Evolutionary conservation across 2,888 invertebrate species (phyloP).

Genomic region (Cerastoderma edule): DNA sequence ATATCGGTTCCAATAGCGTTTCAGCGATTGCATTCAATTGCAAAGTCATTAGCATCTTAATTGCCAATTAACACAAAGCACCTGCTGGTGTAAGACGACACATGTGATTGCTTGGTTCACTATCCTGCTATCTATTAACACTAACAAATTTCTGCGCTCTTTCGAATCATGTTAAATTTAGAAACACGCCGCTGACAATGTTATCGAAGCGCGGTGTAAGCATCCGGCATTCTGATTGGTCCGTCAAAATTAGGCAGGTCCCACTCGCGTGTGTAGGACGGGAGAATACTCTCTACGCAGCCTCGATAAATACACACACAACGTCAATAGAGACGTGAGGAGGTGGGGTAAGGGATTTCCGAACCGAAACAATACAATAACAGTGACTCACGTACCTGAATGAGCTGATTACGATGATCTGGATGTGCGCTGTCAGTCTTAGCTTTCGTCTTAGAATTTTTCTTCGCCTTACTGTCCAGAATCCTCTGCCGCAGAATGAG

Average conservation of each 20-base stretch:
- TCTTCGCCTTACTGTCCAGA: slow-evolving; percentile 95
- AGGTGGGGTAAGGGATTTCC: slow-evolving; percentile 22
- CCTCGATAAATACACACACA: slow-evolving; percentile 22
- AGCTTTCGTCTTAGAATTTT: slow-evolving; percentile 85
- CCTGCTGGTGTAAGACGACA: slow-evolving; percentile 49
- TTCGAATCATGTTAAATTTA: slow-evolving; percentile 60
- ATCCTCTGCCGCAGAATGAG: slow-evolving; percentile 94
- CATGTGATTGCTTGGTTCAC: slow-evolving; percentile 24
- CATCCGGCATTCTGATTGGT: slow-evolving; percentile 51
- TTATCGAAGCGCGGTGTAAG: slow-evolving; percentile 54
- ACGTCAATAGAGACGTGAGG: slow-evolving; percentile 10
- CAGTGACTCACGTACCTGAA: slow-evolving; percentile 68
- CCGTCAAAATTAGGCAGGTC: slow-evolving; percentile 51
- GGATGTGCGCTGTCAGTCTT: slow-evolving; percentile 59
- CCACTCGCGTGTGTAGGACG: slow-evolving; percentile 53
- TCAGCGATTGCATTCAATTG: not conserved
- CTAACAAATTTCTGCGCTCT: slow-evolving; percentile 53
- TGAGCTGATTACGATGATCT: slow-evolving; percentile 73
- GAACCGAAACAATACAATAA: slow-evolving; percentile 12
- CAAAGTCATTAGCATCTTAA: slow-evolving; percentile 33
- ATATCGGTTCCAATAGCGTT: not conserved
- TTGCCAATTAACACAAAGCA: slow-evolving; percentile 55
- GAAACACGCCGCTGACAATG: slow-evolving; percentile 55
- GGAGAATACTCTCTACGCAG: slow-evolving; percentile 28
- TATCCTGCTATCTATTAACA: slow-evolving; percentile 41